Conservation (phyloP, 2,888 invertebrate genomes). For the Caradrina clavipalpis region DNA sequence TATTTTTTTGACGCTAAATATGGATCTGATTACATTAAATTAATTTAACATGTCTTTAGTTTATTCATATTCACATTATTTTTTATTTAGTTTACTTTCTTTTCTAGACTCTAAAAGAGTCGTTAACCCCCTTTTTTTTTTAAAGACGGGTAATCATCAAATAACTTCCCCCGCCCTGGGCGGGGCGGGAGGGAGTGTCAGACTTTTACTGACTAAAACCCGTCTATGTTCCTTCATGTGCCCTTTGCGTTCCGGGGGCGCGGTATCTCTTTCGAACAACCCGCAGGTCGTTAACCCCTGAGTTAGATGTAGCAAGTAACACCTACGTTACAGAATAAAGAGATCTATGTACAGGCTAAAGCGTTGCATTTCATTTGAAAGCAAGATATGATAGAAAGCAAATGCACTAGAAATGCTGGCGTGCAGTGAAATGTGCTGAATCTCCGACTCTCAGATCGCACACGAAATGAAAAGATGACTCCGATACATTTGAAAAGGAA, state of each 20-base stretch:
- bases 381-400: slow-evolving; percentile 41
- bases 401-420: slow-evolving; percentile 45
- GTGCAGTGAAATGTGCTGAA: slow-evolving; percentile 57
- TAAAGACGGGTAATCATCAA: no score
- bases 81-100: not conserved
- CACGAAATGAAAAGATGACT: slow-evolving; percentile 55
- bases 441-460: slow-evolving; percentile 57
- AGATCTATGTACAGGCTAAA: slow-evolving; percentile 23
- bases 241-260: no score
- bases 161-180: no score
- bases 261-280: no score
- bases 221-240: no score
- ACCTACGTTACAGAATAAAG: slow-evolving; percentile 8
- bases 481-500: slow-evolving; percentile 60
- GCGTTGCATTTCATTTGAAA: slow-evolving; percentile 44
- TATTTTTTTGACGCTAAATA: no score
- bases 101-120: not conserved
- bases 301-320: not conserved
- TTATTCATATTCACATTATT: no score
- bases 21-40: no score
- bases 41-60: no score
- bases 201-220: no score
- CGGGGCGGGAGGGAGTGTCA: no score
- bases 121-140: no score
- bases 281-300: not conserved